Base-by-base conservation (phyloP, 2,797 vertebrate species). In the Brachymystax lenok region DNA sequence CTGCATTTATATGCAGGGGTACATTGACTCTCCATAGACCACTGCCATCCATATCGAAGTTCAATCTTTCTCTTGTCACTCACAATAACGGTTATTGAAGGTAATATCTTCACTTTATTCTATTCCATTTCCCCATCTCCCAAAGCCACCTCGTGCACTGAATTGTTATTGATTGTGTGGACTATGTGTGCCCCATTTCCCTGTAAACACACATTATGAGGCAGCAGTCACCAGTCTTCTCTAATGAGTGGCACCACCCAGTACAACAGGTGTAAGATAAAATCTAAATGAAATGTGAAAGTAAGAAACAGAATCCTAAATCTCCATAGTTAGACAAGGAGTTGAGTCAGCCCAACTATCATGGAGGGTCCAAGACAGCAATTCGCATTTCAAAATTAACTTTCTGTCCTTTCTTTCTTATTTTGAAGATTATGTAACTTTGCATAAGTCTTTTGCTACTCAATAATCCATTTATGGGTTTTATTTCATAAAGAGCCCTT, bases 391-490 rank as follows among this genome's bases (percentile, higher is more conserved):
- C 19, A 19, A 8, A 59, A 59, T 12, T 2, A 8, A 21, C 19
- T 63, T 64, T 66, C 73, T 66, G 59, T 40, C 28, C 50, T 64
- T 17, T 33, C 27, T 6, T 66, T 64, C 14, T 28, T 56, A 2
- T 71, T 71, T 74, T 8, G 12, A 12, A 28, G 24, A 24, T 64
- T 63, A 74, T 33, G 35, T 40, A 14, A 27, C 6, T 69, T 69
- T 69, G 66, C 30, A 35, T 2, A 40, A 35, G 3, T 17, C 3
- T 33, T 5, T 19, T 46, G 19, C 24, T 50, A 46, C 30, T 66
- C 21, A 17, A 21, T 64, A 74, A 66, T 74, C 59, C 24, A 51
- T 46, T n/a, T 63, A 46, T 24, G 56, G 8, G 72, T 74, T 74
- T 73, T 74, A 63, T 19, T 59, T 64, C 61, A 64, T n/a, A 73